Percentiles rank a stretch among this genome's conserved stretches.
Evolutionary conservation across 2,888 invertebrate genomes (phyloP).

Genomic region (Drosophila subsilvestris): DNA sequence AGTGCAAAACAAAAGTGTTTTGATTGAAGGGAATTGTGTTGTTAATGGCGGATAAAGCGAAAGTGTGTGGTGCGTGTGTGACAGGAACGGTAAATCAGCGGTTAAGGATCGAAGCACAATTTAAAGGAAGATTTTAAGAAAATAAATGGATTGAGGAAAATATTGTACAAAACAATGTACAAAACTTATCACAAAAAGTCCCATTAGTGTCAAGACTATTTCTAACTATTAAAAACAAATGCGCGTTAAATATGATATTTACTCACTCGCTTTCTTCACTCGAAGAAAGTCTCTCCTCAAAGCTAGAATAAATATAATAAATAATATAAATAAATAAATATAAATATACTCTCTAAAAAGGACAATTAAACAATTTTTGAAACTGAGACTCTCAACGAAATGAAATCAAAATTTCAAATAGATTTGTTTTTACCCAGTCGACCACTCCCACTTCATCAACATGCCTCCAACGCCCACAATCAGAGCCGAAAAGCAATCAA

Average conservation of each 20-base stretch:
- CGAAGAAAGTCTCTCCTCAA: too few relatives aligned
- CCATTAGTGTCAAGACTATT: not conserved
- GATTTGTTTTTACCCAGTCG: constrained; percentile 28
- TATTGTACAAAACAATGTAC: not conserved
- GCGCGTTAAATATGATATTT: not conserved
- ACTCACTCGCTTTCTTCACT: too few relatives aligned
- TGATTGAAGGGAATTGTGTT: constrained; percentile 42
- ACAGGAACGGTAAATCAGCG: not conserved
- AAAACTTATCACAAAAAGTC: not conserved
- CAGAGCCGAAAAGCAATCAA: constrained; percentile 69
- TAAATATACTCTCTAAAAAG: too few relatives aligned
- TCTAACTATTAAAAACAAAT: not conserved
- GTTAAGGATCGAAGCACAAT: not conserved
- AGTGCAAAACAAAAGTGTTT: constrained; percentile 55
- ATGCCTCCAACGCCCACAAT: constrained; percentile 47
- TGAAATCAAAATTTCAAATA: constrained; percentile 41
- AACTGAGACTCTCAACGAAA: constrained; percentile 6
- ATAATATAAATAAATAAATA: too few relatives aligned
- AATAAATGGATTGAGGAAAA: not conserved
- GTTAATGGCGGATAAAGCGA: constrained; percentile 15
- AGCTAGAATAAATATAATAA: too few relatives aligned
- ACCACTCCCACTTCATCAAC: constrained; percentile 34
- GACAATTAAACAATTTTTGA: constrained; percentile 25
- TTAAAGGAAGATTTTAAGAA: not conserved
- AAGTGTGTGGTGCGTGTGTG: constrained; percentile 21